Conservation (phyloP, 1,140 invertebrate species). For the Oryctes rhinoceros region DNA sequence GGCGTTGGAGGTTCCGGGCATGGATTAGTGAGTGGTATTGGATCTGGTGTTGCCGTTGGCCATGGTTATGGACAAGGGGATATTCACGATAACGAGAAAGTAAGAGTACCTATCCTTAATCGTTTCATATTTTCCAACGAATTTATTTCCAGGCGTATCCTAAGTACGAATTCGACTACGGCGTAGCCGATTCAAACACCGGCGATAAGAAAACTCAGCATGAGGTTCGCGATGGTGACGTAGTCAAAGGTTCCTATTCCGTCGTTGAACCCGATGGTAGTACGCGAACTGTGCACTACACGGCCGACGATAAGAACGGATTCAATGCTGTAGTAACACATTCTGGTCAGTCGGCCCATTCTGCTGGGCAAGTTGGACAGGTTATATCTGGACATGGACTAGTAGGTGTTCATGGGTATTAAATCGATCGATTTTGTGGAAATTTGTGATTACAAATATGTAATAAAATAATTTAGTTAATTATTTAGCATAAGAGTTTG, state of each 20-base stretch:
- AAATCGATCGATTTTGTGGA: not conserved
- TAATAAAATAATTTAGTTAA: not conserved
- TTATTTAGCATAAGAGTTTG: too few species aligned
- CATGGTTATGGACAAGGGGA: not conserved
- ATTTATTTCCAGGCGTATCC: slow-evolving; percentile 34
- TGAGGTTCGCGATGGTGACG: slow-evolving; percentile 38
- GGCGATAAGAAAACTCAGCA: slow-evolving; percentile 38
- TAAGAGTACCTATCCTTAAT: not conserved
- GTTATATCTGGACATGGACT: not conserved
- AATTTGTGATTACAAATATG: not conserved
- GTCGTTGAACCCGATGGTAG: slow-evolving; percentile 33
- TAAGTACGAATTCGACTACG: slow-evolving; percentile 40
- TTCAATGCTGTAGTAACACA: slow-evolving; percentile 37
- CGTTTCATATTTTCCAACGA: too few species aligned
- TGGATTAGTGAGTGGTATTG: not conserved
- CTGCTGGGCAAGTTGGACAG: slow-evolving; percentile 3
- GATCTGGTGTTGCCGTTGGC: not conserved
- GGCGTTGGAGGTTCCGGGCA: not conserved
- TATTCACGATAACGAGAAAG: slow-evolving; percentile 7
- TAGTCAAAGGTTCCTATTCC: slow-evolving; percentile 37
- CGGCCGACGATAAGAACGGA: slow-evolving; percentile 38
- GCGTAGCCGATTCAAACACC: slow-evolving; percentile 25
- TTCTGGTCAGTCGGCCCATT: slow-evolving; percentile 16
- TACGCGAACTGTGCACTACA: slow-evolving; percentile 30
- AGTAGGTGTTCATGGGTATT: slow-evolving; percentile 2